Percentiles rank a stretch among this genome's conserved stretches.
phyloP scores from a whole-genome alignment of 2,797 vertebrate genomes.

The Siniperca obscura region DNA sequence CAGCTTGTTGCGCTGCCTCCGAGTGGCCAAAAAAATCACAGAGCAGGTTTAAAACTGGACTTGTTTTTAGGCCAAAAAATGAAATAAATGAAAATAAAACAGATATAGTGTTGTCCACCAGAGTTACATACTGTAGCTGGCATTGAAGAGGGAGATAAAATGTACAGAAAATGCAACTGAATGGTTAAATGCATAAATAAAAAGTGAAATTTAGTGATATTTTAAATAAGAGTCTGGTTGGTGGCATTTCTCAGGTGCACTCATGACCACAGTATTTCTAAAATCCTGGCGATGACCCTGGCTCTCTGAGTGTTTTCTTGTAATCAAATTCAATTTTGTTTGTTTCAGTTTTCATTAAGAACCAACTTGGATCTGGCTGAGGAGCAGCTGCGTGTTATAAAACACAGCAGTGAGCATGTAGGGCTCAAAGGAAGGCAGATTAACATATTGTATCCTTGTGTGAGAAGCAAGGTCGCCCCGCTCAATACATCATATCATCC shows the following conservation, averaged over 20 bases:
- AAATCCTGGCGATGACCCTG: not conserved
- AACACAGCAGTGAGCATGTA: constrained; percentile 33
- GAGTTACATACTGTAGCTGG: not conserved
- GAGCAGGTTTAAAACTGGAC: not conserved
- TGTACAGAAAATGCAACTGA: not conserved
- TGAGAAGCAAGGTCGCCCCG: constrained; percentile 41
- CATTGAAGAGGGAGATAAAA: not conserved
- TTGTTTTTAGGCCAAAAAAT: not conserved
- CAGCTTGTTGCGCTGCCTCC: not conserved
- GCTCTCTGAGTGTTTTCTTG: not conserved
- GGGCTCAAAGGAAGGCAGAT: constrained; percentile 42
- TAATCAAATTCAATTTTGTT: constrained; percentile 18
- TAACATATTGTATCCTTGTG: constrained; percentile 57
- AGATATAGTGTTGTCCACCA: not conserved
- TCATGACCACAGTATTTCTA: not conserved
- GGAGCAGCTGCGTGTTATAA: constrained; percentile 49
- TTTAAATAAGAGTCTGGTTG: not conserved
- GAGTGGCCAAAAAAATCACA: not conserved
- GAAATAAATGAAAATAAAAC: not conserved
- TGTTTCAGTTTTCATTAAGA: constrained; percentile 32
- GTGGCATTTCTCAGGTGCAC: not conserved
- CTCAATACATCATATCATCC: constrained; percentile 38
- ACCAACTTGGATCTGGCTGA: not conserved
- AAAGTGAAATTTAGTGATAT: not conserved
- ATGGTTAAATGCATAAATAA: too few species aligned